Evolutionary conservation across 2,113 vertebrate genomes (phyloP).

Genomic region (Gallinago media): DNA sequence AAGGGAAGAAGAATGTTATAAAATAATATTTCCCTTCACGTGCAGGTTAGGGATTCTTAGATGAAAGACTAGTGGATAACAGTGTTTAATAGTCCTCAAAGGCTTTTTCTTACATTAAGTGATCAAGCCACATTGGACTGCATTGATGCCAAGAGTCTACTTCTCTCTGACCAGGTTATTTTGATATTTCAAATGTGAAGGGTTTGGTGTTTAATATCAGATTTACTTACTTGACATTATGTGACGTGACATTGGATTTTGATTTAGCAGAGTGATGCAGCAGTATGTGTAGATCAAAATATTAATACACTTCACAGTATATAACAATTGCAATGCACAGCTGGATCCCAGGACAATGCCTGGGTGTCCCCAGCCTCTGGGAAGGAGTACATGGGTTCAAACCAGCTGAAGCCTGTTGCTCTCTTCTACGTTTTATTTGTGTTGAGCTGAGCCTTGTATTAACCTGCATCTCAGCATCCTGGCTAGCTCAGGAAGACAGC

Average conservation of each 20-base stretch:
- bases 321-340: background rate
- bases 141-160: background rate
- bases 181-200: fast-evolving
- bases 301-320: background rate
- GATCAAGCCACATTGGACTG: background rate
- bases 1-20: background rate
- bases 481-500: background rate
- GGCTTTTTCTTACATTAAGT: background rate
- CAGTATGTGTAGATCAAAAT: background rate
- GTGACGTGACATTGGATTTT: background rate
- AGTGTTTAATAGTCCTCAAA: constrained; percentile 2
- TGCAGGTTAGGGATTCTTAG: background rate
- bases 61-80: background rate
- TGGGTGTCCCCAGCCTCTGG: background rate
- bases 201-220: background rate
- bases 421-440: background rate
- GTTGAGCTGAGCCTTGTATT: background rate
- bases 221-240: background rate
- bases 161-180: background rate
- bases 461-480: background rate
- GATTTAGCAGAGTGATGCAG: background rate
- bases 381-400: background rate
- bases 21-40: background rate
- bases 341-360: background rate
- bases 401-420: background rate